These are phyloP conservation scores for Dascillus cervinus DNA, from an alignment of 2,888 invertebrate genomes.

Conservation along the genomic window DNA sequence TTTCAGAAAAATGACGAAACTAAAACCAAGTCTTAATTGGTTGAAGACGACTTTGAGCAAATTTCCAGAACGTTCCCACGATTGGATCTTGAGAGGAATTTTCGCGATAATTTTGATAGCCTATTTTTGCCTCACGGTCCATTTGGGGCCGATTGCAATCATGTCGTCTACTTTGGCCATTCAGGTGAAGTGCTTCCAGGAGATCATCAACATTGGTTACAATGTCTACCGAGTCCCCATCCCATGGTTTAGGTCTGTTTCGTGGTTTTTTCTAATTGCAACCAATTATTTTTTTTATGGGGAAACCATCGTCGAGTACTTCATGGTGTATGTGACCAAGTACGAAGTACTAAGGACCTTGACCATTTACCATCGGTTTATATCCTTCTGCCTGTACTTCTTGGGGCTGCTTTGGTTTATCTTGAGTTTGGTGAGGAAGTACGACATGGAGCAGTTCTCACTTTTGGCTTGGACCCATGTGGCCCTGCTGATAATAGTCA, in stretches of 20 bases:
- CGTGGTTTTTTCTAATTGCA: conserved; percentile 95
- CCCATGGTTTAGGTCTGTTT: conserved; percentile 94
- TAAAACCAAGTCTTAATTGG: no score
- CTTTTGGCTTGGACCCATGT: conserved; percentile 99
- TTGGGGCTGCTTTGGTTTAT: conserved; percentile 97
- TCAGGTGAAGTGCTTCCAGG: conserved; percentile 98
- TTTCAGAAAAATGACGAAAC: no score
- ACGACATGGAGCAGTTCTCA: conserved; percentile 97
- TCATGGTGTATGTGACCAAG: conserved; percentile 73
- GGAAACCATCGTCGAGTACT: conserved; percentile 93
- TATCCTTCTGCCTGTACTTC: conserved; percentile 93
- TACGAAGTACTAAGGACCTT: conserved; percentile 62
- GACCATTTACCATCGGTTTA: conserved; percentile 91
- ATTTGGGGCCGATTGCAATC: conserved; percentile 85
- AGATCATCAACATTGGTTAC: conserved; percentile 97
- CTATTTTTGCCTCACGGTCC: conserved; percentile 82
- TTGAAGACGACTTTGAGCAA: no score
- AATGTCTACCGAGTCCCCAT: conserved; percentile 94
- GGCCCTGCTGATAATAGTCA: conserved; percentile 89
- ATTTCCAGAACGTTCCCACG: neutral
- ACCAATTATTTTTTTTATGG: conserved; percentile 99
- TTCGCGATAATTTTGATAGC: conserved; percentile 91
- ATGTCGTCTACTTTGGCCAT: conserved; percentile 90
- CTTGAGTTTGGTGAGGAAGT: conserved; percentile 87
- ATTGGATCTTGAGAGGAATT: conserved; percentile 52